Evolutionary conservation across 1,140 invertebrate genomes (phyloP), one percentile per base, ranked within the genome.

Genomic region (Sarcophaga peregrina): DNA sequence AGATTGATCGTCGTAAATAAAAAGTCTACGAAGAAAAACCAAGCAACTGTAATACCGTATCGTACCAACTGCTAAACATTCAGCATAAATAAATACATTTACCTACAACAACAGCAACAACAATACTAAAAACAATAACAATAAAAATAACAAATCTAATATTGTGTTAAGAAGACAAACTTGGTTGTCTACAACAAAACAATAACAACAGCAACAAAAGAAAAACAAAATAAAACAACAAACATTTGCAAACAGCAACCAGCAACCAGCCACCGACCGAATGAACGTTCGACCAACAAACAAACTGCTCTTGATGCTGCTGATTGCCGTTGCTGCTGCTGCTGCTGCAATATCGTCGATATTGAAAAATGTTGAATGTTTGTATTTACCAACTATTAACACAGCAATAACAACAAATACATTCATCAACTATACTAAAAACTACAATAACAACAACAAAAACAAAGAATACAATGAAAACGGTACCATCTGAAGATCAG

Each of bases 1-100:
- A 78, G 75, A 78, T 50, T 78, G 75, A 78, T 78, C 47, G 75
- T 68, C n/a, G 58, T 25, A 68, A 68, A 68, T 58, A 58, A 58
- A 58, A 8, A 58, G n/a, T n/a, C n/a, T n/a, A n/a, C n/a, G n/a
- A n/a, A n/a, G n/a, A n/a, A n/a, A n/a, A n/a, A n/a, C n/a, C n/a
- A n/a, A n/a, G n/a, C 10, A 68, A 25, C 17, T 68, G 62, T 68
- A 68, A 68, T 68, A 25, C 11, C 45, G 45, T 13, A 76, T 4
- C 47, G 47, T 47, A 15, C 45, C 73, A 76, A 76, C 62, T 25
- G 9, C 3, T 9, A 13, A 7, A 72, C n/a, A 72, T 25, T 20
- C n/a, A 72, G 62, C 8, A 17, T 20, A 72, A 72, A 72, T 72
- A 72, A 25, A 17, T 25, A 25, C 37, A 72, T 25, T 72, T 25